These are phyloP conservation scores for Meta bourneti DNA, from an alignment of 2,888 invertebrate genomes.

Conservation along the genomic window DNA sequence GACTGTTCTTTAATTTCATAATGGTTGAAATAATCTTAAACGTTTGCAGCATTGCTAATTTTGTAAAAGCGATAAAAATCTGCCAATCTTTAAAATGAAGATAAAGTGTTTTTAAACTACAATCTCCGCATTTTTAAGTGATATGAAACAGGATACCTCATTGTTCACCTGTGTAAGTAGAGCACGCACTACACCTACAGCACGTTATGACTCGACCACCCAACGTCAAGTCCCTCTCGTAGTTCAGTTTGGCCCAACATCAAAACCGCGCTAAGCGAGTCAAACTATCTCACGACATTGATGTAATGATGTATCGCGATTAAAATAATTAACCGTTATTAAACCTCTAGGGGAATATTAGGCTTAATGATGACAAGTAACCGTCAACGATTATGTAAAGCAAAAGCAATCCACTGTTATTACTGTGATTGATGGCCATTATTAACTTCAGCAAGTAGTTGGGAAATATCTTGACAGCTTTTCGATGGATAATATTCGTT, in stretches of 20 bases:
- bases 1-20: neutral
- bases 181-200: neutral
- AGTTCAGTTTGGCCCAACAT: neutral
- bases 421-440: constrained; percentile 71
- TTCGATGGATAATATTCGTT: constrained; percentile 28
- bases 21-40: neutral
- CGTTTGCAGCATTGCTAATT: neutral
- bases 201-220: constrained; percentile 28
- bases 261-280: constrained; percentile 43
- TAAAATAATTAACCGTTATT: constrained; percentile 76
- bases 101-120: neutral
- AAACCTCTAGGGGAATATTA: constrained; percentile 70
- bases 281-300: constrained; percentile 61
- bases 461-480: constrained; percentile 21
- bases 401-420: constrained; percentile 66
- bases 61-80: neutral
- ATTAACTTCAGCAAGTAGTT: constrained; percentile 62
- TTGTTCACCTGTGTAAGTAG: neutral
- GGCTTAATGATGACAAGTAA: constrained; percentile 73
- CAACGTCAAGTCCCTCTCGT: constrained; percentile 7
- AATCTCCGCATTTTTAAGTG: neutral
- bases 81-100: neutral
- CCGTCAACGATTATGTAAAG: constrained; percentile 73
- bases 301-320: constrained; percentile 69
- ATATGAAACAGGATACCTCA: neutral